phyloP scores from a whole-genome alignment of 2,888 invertebrate genomes.

The Nemotelus nigrinus region DNA sequence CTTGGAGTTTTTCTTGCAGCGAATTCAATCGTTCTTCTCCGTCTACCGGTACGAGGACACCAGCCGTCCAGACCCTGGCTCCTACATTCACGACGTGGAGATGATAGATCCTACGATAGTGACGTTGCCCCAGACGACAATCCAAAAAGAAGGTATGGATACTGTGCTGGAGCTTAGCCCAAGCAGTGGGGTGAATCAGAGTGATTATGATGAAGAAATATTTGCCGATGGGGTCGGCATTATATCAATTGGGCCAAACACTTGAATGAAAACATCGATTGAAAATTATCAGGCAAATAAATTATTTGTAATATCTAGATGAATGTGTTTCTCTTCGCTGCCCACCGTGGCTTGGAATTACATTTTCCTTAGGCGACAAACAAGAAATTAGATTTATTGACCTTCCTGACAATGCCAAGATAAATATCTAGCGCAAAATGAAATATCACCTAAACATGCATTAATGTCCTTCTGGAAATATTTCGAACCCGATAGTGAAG shows the following conservation, averaged over 20 bases:
- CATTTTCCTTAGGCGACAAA: too few species aligned
- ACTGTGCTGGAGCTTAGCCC: not conserved
- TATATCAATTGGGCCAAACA: not conserved
- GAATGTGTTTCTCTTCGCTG: too few species aligned
- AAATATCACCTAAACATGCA: too few species aligned
- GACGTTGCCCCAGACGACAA: not conserved
- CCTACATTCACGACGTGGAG: conserved; percentile 28
- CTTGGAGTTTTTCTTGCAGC: conserved; percentile 74
- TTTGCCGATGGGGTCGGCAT: conserved; percentile 16
- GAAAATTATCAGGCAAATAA: not conserved
- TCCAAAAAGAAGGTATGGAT: conserved; percentile 12
- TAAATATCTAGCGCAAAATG: too few species aligned
- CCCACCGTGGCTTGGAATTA: too few species aligned
- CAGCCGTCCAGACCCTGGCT: conserved; percentile 59
- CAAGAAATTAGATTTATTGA: too few species aligned
- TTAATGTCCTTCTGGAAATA: too few species aligned
- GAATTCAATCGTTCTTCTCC: conserved; percentile 76
- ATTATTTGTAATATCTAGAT: too few species aligned
- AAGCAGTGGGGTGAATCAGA: not conserved
- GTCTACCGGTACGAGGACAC: conserved; percentile 71
- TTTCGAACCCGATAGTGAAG: too few species aligned
- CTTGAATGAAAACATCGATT: not conserved
- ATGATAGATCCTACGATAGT: conserved; percentile 21
- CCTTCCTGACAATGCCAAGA: too few species aligned
- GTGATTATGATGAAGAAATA: conserved; percentile 32